Base-by-base conservation (phyloP, 2,113 vertebrate genomes). In the Leucoraja erinaceus region DNA sequence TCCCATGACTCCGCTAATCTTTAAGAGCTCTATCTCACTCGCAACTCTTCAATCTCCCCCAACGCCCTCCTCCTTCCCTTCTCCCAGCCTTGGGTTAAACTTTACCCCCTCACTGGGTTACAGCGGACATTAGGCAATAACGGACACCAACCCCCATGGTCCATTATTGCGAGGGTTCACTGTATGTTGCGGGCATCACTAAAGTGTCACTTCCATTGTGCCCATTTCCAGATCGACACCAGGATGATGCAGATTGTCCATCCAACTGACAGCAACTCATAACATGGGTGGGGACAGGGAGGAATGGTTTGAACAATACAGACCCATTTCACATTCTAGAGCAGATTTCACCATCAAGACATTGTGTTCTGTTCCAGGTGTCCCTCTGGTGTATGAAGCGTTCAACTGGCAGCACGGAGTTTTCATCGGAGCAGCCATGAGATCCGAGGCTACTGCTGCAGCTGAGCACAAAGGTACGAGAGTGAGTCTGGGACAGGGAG, bases 401-500 rank as follows among this genome's bases (percentile, higher is more conserved):
- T 97, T 99, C 95, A 97, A 94, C 95, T 99, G 99, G 99, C 97
- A 98, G 93, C 98, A 99, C 0, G 99, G 98, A 0, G 98, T 99
- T 93, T 99, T 99, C 93, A 96, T 99, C 22, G 99, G 99, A 84
- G 98, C 98, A 5, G 96, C 98, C 93, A 99, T 99, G 98, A 96
- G 98, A 93, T 99, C 99, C 0, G 99, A 99, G 96, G 97, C 98
- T 94, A 99, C 99, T 0, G 98, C 98, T 6, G 99, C 99, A 63
- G 99, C 99, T 1, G 99, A 99, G 68, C 96, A 99, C 96, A 98
- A 97, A 98, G 98, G 99, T 99, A 95, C 38, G 3, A 47, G 38
- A 74, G 72, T 47, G 38, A 47, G 38, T 1, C 38, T 47, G 38
- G 38, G 72, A 22, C 20, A 10, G 63, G 63, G 63, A 14, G 63